Percentiles rank a stretch among this genome's conserved stretches.
phyloP scores from a whole-genome alignment of 2,113 vertebrate genomes.

The Mesembrinibis cayennensis region DNA sequence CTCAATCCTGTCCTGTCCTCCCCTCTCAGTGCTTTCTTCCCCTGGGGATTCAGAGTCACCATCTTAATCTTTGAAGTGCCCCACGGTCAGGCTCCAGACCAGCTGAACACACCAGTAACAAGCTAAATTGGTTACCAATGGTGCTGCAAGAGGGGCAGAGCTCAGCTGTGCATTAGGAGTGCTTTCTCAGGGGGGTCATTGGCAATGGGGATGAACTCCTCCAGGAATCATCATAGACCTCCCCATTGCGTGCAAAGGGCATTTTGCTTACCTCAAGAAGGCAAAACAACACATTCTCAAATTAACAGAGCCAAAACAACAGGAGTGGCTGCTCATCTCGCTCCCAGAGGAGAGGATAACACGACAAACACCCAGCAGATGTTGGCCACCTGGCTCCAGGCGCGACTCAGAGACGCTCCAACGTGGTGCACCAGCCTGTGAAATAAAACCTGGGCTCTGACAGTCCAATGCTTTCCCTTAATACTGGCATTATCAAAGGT shows the following conservation, averaged over 20 bases:
- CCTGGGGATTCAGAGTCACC: neutral
- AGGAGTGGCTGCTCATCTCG: accelerated
- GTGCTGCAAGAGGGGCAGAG: neutral
- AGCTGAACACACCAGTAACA: neutral
- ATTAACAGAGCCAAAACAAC: neutral
- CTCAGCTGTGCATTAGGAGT: neutral
- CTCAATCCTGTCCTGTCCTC: neutral
- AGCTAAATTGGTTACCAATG: neutral
- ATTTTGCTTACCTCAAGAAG: neutral
- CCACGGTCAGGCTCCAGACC: neutral
- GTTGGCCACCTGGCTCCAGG: neutral
- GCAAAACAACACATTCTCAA: neutral
- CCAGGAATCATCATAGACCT: neutral
- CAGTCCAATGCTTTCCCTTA: neutral
- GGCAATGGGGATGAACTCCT: neutral
- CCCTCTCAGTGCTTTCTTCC: neutral
- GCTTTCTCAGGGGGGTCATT: accelerated
- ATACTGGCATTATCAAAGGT: neutral
- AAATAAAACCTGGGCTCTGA: neutral
- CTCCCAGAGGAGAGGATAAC: neutral
- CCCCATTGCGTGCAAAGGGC: neutral
- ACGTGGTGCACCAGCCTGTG: neutral
- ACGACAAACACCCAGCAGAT: neutral
- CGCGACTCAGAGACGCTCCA: accelerated
- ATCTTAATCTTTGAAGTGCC: neutral